Conservation (phyloP, 92 coral and sea anemone genomes). For the Actinernus sp. region DNA sequence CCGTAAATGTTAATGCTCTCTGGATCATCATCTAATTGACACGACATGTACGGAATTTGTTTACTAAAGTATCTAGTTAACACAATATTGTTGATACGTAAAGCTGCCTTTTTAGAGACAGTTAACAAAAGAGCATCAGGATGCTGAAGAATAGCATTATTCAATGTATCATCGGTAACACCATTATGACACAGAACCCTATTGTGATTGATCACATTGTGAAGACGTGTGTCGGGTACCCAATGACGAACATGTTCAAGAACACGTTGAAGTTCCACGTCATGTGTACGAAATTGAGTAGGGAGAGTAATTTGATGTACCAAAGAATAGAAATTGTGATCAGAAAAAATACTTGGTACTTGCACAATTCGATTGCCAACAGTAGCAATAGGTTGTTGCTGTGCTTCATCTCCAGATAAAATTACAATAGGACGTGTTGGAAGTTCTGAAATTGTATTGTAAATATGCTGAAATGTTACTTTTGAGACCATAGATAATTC, state of each 20-base stretch:
- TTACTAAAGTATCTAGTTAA: neutral
- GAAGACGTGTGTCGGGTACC: neutral
- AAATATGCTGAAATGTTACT: neutral
- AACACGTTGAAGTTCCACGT: neutral
- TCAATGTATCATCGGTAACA: neutral
- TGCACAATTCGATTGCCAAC: neutral
- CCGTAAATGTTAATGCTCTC: neutral
- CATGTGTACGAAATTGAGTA: neutral
- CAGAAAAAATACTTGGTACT: neutral
- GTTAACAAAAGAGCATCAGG: slow-evolving; percentile 6
- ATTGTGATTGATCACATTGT: too few relatives aligned
- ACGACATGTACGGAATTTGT: neutral
- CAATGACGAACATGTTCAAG: neutral
- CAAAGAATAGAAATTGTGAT: neutral
- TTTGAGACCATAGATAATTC: slow-evolving; percentile 45
- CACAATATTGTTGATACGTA: neutral
- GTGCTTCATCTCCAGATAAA: neutral
- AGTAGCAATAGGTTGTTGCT: neutral
- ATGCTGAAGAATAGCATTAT: neutral
- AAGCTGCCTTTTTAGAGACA: neutral
- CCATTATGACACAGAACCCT: neutral
- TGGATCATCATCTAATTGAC: slow-evolving; percentile 6
- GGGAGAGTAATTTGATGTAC: neutral
- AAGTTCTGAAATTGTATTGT: neutral
- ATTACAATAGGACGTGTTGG: neutral